phyloP scores from a whole-genome alignment of 2,113 vertebrate genomes.

The Tupaia tana region DNA sequence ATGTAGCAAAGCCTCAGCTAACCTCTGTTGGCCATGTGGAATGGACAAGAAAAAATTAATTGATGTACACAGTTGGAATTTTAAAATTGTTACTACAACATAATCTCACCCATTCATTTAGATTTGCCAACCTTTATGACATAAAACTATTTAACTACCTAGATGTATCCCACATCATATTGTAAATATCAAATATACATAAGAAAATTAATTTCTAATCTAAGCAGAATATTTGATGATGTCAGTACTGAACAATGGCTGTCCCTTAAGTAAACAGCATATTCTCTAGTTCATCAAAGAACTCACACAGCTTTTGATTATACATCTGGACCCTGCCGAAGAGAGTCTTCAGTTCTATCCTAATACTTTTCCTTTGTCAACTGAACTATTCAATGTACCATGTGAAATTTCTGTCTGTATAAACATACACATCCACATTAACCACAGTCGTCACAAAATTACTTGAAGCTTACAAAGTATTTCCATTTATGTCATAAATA shows the following conservation, averaged over 20 bases:
- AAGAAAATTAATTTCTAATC: background rate
- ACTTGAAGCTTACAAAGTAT: background rate
- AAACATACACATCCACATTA: background rate
- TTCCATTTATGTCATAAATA: conserved; percentile 18
- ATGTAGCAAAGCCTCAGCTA: background rate
- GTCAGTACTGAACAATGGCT: background rate
- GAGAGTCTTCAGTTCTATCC: background rate
- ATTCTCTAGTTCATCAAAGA: background rate
- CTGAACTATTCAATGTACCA: no score
- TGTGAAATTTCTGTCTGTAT: background rate
- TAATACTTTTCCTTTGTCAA: background rate
- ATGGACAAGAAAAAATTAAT: background rate
- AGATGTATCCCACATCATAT: no score
- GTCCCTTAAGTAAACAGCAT: background rate
- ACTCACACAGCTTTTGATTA: background rate
- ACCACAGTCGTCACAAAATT: background rate
- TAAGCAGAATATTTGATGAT: background rate
- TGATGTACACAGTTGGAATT: background rate
- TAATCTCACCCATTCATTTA: background rate
- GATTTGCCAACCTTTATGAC: background rate
- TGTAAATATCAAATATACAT: no score
- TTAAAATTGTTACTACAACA: background rate
- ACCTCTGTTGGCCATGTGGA: no score
- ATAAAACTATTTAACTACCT: background rate
- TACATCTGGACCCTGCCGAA: background rate